Evolutionary conservation across 2,113 vertebrate genomes (phyloP).

Genomic region (Pyrgilauda ruficollis): DNA sequence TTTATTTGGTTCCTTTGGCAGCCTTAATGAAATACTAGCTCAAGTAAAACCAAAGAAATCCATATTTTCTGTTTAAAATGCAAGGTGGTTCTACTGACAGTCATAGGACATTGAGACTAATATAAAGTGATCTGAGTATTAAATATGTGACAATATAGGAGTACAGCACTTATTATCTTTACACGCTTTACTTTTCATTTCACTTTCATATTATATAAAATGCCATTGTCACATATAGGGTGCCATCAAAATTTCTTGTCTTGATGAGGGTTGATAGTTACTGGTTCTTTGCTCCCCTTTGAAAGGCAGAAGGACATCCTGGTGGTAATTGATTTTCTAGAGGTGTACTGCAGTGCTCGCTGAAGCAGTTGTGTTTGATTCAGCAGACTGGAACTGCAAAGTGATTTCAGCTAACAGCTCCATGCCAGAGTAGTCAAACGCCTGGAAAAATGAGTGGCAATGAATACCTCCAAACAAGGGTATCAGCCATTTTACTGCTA

Average conservation of each 20-base stretch:
- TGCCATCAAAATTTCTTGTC: conserved; percentile 20
- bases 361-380: conserved; percentile 50
- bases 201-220: conserved; percentile 23
- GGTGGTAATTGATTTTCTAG: conserved; percentile 81
- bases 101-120: background rate
- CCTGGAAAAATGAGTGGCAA: conserved; percentile 16
- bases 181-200: conserved; percentile 47
- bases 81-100: background rate
- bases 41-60: conserved; percentile 11
- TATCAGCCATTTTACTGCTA: conserved; percentile 15
- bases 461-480: conserved; percentile 7
- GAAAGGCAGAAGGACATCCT: conserved; percentile 72
- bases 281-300: conserved; percentile 50
- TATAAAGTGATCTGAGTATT: background rate
- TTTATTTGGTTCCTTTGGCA: conserved; percentile 15
- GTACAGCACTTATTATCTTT: background rate
- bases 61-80: conserved; percentile 31
- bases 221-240: background rate
- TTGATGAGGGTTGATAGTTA: conserved; percentile 39
- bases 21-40: conserved; percentile 16
- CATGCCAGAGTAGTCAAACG: conserved; percentile 23
- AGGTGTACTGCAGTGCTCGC: conserved; percentile 7
- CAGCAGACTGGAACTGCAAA: conserved; percentile 32
- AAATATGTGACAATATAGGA: background rate
- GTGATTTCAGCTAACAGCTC: conserved; percentile 52